Conservation (phyloP, 1,140 invertebrate genomes). For the Platyscapa corneri region DNA sequence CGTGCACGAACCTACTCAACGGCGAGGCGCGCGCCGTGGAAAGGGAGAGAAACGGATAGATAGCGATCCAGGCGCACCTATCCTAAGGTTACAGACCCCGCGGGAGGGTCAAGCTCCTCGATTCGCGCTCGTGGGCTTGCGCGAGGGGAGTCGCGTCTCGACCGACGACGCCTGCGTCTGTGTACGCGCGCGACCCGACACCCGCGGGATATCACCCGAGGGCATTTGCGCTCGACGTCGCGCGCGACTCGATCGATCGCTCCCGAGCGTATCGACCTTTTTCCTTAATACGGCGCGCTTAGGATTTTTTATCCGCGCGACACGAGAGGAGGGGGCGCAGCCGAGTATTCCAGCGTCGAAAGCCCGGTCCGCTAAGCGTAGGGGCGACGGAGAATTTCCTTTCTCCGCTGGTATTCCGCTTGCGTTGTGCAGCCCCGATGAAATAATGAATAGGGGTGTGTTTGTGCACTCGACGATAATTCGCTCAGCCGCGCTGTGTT, state of each 20-base stretch:
- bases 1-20: neutral
- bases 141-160: neutral
- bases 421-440: too few species aligned
- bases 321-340: too few species aligned
- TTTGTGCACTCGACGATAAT: too few species aligned
- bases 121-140: neutral
- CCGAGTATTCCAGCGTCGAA: too few species aligned
- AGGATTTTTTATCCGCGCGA: neutral
- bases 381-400: too few species aligned
- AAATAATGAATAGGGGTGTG: too few species aligned
- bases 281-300: neutral
- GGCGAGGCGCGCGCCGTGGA: constrained; percentile 32
- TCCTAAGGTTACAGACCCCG: constrained; percentile 44
- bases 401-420: too few species aligned
- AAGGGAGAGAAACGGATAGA: neutral
- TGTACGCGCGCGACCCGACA: neutral
- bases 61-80: constrained; percentile 41
- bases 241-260: neutral
- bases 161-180: neutral
- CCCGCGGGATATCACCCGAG: constrained; percentile 8
- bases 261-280: neutral
- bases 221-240: too few species aligned
- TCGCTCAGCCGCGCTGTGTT: too few species aligned
- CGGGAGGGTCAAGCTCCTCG: constrained; percentile 56
- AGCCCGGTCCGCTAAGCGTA: too few species aligned